These are phyloP conservation scores for Cydia pomonella DNA, from an alignment of 1,140 invertebrate genomes.

Conservation along the genomic window DNA sequence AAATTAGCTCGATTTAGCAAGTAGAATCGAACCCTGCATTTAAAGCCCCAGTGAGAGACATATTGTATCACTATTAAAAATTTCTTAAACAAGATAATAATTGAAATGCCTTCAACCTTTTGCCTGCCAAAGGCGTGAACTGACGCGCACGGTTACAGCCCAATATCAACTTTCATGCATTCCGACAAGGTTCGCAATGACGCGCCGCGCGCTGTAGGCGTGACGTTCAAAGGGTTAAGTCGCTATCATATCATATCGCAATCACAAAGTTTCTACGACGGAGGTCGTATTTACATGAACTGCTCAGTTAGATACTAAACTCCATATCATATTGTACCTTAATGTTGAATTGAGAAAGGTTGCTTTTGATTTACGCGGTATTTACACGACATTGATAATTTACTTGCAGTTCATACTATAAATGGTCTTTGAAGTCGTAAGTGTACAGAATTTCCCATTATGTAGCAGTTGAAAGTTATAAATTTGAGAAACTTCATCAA, in stretches of 20 bases:
- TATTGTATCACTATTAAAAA: too few relatives aligned
- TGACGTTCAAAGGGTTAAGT: not conserved
- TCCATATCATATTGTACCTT: not conserved
- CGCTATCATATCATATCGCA: not conserved
- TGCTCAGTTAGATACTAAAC: not conserved
- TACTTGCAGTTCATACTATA: not conserved
- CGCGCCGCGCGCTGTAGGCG: too few relatives aligned
- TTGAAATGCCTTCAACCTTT: too few relatives aligned
- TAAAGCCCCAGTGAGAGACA: too few relatives aligned
- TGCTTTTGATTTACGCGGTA: not conserved
- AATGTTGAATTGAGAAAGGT: not conserved
- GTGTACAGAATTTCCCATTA: conserved; percentile 27
- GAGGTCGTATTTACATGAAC: not conserved
- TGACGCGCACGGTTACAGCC: too few relatives aligned
- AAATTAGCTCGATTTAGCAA: too few relatives aligned
- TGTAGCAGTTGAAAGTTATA: not conserved
- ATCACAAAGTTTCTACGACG: not conserved
- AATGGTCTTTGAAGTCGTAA: conserved; percentile 8
- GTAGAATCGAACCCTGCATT: too few relatives aligned
- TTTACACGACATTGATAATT: not conserved
- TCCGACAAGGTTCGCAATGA: too few relatives aligned
- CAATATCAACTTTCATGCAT: too few relatives aligned
- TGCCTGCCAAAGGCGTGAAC: too few relatives aligned
- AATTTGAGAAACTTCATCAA: conserved; percentile 20
- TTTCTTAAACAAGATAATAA: too few relatives aligned